A percentile compares a stretch with the other conserved stretches of the same genome.
Conservation (phyloP, 2,113 vertebrate genomes). For the Phasianus colchicus region DNA sequence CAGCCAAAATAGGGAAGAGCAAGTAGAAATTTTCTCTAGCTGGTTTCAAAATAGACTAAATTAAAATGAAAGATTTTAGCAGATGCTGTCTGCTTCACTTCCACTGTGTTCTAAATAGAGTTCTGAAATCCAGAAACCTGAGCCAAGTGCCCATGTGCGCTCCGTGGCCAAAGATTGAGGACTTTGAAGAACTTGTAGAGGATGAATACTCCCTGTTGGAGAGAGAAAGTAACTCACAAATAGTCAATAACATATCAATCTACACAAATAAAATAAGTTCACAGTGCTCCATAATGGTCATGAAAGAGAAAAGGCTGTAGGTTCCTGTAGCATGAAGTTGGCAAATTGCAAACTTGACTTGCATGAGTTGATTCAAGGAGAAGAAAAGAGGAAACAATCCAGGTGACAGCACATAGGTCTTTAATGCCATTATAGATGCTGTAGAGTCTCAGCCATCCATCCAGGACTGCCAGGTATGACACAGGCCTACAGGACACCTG, state of each 20-base stretch:
- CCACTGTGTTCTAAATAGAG: not conserved
- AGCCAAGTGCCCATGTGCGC: not conserved
- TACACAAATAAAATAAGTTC: constrained; percentile 45
- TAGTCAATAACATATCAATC: not conserved
- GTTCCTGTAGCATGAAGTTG: not conserved
- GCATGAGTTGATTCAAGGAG: not conserved
- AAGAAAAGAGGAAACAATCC: not conserved
- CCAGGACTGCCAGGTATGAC: not conserved
- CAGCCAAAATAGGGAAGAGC: not conserved
- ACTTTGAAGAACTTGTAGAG: not conserved
- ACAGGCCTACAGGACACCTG: not conserved
- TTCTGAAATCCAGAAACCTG: not conserved
- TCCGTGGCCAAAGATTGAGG: not conserved
- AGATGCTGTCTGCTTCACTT: not conserved
- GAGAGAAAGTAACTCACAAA: not conserved
- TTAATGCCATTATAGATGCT: not conserved
- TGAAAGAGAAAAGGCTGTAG: not conserved
- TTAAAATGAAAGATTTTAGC: not conserved
- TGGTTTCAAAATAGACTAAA: not conserved
- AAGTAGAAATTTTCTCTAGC: not conserved
- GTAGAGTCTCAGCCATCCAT: not conserved
- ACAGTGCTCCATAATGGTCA: not conserved
- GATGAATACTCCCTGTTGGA: not conserved
- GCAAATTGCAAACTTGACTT: not conserved
- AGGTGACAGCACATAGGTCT: not conserved